Evolutionary conservation across 2,888 invertebrate genomes (phyloP).

Genomic region (Hirudinaria manillensis): DNA sequence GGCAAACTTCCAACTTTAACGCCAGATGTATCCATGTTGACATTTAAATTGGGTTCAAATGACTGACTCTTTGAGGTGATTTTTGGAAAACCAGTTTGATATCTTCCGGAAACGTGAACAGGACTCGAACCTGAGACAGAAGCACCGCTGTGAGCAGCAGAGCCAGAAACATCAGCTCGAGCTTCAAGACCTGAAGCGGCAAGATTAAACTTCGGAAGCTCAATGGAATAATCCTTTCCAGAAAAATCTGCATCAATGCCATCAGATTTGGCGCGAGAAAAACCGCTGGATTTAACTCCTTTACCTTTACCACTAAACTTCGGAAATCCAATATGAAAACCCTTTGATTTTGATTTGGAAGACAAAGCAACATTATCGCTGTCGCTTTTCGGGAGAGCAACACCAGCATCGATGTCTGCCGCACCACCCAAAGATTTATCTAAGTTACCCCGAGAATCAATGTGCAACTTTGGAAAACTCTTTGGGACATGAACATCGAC

Average conservation of each 20-base stretch:
- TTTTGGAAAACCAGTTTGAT: slow-evolving; percentile 25
- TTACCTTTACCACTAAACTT: slow-evolving; percentile 19
- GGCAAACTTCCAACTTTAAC: slow-evolving; percentile 20
- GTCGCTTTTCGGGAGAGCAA: neutral
- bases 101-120: slow-evolving; percentile 8
- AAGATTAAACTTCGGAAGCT: slow-evolving; percentile 15
- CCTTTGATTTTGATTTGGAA: slow-evolving; percentile 3
- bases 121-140: neutral
- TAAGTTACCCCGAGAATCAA: neutral
- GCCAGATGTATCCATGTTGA: neutral
- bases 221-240: slow-evolving; percentile 21
- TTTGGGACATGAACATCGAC: slow-evolving; percentile 10
- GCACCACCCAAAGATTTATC: neutral
- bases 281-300: neutral
- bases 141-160: slow-evolving; percentile 10
- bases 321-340: slow-evolving; percentile 27
- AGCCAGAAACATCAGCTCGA: slow-evolving; percentile 9
- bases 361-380: slow-evolving; percentile 10
- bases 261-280: neutral
- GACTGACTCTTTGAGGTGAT: neutral
- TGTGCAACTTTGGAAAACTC: slow-evolving; percentile 7
- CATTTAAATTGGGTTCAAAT: neutral
- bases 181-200: neutral
- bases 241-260: neutral
- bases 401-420: neutral